phyloP scores from a whole-genome alignment of 2,113 vertebrate genomes.

The Vulpes lagopus region DNA sequence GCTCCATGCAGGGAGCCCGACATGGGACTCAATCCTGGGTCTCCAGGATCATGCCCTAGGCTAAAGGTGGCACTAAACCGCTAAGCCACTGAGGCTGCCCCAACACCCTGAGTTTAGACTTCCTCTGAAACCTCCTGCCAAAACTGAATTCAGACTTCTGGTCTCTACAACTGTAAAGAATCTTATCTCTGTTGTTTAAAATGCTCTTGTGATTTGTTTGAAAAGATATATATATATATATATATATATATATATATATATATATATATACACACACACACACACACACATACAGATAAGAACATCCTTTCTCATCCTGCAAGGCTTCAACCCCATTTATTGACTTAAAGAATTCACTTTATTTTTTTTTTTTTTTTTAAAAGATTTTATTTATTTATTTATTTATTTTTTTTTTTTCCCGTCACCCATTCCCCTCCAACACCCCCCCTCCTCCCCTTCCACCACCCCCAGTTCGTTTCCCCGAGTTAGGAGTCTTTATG shows the following conservation, averaged over 20 bases:
- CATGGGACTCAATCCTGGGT: too few relatives aligned
- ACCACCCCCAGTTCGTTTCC: too few relatives aligned
- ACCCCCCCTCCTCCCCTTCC: too few relatives aligned
- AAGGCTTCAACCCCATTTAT: neutral
- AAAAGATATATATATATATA: neutral
- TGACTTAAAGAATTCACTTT: neutral
- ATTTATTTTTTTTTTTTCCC: too few relatives aligned
- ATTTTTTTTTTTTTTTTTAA: too few relatives aligned
- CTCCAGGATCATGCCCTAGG: too few relatives aligned
- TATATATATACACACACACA: neutral
- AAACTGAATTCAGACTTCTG: neutral
- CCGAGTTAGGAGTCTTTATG: too few relatives aligned
- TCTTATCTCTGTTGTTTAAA: neutral
- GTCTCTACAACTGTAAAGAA: neutral
- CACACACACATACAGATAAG: neutral
- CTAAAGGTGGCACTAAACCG: too few relatives aligned
- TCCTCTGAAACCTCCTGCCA: neutral
- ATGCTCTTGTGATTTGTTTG: neutral
- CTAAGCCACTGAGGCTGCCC: too few relatives aligned
- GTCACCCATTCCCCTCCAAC: too few relatives aligned
- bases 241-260: neutral
- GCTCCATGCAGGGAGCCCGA: too few relatives aligned
- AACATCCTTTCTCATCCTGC: neutral
- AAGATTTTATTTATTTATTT: too few relatives aligned
- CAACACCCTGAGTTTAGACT: neutral